phyloP scores from a whole-genome alignment of 2,113 vertebrate species.

The Falcunculus frontatus region DNA sequence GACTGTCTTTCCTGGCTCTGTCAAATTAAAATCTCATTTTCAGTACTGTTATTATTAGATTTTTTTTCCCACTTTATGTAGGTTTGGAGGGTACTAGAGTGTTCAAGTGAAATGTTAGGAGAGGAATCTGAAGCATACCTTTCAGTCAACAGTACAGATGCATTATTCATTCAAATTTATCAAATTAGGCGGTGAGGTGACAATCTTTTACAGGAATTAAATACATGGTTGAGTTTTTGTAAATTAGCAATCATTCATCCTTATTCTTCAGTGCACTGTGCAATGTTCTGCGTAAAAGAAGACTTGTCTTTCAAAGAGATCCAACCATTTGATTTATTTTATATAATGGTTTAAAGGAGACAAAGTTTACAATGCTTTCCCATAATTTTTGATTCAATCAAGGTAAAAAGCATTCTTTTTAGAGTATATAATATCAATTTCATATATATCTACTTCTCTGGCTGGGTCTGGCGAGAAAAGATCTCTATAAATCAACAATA shows the following conservation, averaged over 20 bases:
- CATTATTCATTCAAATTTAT: not conserved
- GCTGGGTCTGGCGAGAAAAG: not conserved
- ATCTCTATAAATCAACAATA: conserved; percentile 25
- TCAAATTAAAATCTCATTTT: not conserved
- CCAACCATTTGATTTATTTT: conserved; percentile 1
- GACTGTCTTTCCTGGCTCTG: not conserved
- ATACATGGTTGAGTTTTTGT: not conserved
- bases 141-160: not conserved
- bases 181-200: not conserved
- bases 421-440: not conserved
- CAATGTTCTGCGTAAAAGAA: not conserved
- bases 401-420: not conserved
- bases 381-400: not conserved
- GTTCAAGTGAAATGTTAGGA: not conserved
- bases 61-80: not conserved
- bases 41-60: not conserved
- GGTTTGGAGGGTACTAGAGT: not conserved
- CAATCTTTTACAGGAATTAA: not conserved
- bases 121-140: not conserved
- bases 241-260: not conserved
- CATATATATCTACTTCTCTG: not conserved
- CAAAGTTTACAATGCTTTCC: not conserved
- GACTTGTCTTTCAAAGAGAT: not conserved
- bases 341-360: not conserved
- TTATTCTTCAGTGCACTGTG: not conserved